These are phyloP conservation scores for Cryptops parisi DNA, from an alignment of 2,888 invertebrate species.

Conservation along the genomic window DNA sequence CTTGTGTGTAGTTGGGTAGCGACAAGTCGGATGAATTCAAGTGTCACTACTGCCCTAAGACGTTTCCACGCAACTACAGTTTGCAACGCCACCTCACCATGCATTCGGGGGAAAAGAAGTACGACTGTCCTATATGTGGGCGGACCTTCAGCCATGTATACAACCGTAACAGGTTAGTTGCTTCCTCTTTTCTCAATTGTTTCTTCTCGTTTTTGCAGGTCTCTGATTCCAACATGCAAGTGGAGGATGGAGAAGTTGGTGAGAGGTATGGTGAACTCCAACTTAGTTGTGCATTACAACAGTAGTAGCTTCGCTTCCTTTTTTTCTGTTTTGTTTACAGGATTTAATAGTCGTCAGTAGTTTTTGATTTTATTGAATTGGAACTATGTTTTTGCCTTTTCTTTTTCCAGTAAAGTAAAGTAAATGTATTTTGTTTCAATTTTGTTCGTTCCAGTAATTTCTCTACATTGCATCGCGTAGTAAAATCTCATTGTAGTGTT, in stretches of 20 bases:
- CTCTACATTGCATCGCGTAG: no score
- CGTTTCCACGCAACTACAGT: constrained; percentile 23
- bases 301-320: no score
- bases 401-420: no score
- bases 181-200: neutral
- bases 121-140: constrained; percentile 23
- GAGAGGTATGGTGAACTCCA: constrained; percentile 12
- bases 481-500: no score
- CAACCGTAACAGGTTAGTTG: constrained; percentile 23
- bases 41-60: constrained; percentile 21
- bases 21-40: constrained; percentile 4
- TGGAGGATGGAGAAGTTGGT: constrained; percentile 2
- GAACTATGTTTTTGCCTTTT: neutral
- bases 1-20: neutral
- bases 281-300: no score
- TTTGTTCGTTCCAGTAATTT: no score
- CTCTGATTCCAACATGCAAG: neutral
- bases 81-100: constrained; percentile 23
- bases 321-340: no score
- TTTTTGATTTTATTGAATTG: no score
- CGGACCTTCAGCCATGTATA: constrained; percentile 24
- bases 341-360: no score
- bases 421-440: no score
- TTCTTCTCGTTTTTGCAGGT: constrained; percentile 1
- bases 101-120: constrained; percentile 25